Percentiles rank a stretch among this genome's conserved stretches.
These are phyloP conservation scores for Eupsilia transversa DNA, from an alignment of 2,888 invertebrate genomes.

Conservation along the genomic window DNA sequence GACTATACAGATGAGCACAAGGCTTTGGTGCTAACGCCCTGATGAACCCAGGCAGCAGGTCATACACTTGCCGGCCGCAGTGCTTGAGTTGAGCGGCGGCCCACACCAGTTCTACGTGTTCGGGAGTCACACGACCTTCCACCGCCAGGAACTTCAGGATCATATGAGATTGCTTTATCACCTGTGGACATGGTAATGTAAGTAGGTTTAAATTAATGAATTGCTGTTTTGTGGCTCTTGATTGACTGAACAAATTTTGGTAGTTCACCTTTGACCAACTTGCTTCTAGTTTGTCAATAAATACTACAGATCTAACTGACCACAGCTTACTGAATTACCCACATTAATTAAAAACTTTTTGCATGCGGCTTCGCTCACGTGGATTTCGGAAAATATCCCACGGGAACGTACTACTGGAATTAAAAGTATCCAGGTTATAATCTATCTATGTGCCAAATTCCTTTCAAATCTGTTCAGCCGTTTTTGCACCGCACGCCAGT, in stretches of 20 bases:
- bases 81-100: slow-evolving; percentile 98
- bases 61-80: slow-evolving; percentile 98
- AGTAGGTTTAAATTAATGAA: neutral
- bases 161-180: slow-evolving; percentile 98
- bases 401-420: no score
- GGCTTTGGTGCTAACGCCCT: slow-evolving; percentile 97
- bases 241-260: neutral
- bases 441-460: no score
- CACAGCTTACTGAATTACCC: neutral
- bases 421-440: neutral
- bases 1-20: slow-evolving; percentile 96
- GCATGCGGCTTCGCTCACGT: no score
- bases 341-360: neutral
- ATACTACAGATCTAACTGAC: neutral
- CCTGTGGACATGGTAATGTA: slow-evolving; percentile 81
- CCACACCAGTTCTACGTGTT: slow-evolving; percentile 98
- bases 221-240: neutral
- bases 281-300: neutral
- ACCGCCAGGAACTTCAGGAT: slow-evolving; percentile 97
- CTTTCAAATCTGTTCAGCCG: no score
- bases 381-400: no score
- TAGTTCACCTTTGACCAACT: neutral
- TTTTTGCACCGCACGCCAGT: no score
- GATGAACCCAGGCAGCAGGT: slow-evolving; percentile 96
- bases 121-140: slow-evolving; percentile 96